Conservation (phyloP, 2,113 vertebrate species). For the Sturnus vulgaris region DNA sequence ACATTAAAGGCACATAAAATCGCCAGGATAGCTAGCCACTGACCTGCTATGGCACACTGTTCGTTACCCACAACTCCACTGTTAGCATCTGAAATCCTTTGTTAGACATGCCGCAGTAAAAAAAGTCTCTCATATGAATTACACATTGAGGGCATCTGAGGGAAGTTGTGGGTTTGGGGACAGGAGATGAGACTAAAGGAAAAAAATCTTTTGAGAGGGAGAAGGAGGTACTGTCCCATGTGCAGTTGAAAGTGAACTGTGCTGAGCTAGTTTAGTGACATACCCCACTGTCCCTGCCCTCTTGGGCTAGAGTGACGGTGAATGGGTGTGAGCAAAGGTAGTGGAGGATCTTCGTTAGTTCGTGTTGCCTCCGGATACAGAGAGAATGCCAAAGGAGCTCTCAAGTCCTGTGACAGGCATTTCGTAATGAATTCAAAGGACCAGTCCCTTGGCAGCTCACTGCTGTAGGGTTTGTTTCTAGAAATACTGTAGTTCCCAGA, state of each 20-base stretch:
- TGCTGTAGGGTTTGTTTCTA: not conserved
- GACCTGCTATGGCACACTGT: not conserved
- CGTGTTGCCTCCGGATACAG: not conserved
- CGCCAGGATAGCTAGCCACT: not conserved
- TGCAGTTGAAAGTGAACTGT: not conserved
- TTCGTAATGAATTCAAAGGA: not conserved
- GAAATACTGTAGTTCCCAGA: not conserved
- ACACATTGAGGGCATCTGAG: not conserved
- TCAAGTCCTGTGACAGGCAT: not conserved
- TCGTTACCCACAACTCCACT: not conserved
- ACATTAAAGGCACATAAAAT: not conserved
- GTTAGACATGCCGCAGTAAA: not conserved
- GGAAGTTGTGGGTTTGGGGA: not conserved
- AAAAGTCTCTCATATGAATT: not conserved
- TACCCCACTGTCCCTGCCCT: not conserved
- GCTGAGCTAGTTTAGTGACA: not conserved
- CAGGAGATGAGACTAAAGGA: not conserved
- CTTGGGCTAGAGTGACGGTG: not conserved
- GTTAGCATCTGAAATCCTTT: not conserved
- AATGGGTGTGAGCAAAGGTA: not conserved
- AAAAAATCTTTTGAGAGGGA: not conserved
- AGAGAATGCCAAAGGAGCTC: not conserved
- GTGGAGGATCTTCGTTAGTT: not conserved
- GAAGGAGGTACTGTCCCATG: not conserved
- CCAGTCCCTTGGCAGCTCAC: not conserved